Base-by-base conservation (phyloP, 2,797 vertebrate species). In the Acanthopagrus latus region DNA sequence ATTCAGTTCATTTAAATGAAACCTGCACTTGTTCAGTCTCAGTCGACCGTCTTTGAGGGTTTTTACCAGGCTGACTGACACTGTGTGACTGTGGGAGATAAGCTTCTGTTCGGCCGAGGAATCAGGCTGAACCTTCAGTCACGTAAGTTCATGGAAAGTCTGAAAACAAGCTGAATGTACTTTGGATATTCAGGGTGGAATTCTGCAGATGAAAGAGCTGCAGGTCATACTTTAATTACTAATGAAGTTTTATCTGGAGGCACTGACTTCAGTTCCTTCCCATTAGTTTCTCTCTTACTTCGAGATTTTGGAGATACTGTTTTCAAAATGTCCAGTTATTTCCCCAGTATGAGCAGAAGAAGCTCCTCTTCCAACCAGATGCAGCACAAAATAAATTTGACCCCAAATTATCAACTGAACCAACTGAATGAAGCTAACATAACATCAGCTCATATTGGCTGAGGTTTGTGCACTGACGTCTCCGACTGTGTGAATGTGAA, bases 401-500 rank as follows among this genome's bases (percentile, higher is more conserved):
- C 8, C 16, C 54, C 6, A 29, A 55, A 33, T 38, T 13, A 21
- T 10, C 2, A 21, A 21, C 20, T 65, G 27, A 65, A 51, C 18
- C 33, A 33, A 33, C 33, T n/a, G 8, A 33, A 33, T 52, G 8
- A 54, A 54, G n/a, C n/a, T 51, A 13, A 25, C 17, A 20, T 27
- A 18, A n/a, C 11, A n/a, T 16, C 5, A 14, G 4, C n/a, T 54
- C 5, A 5, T 44, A 33, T 55, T 55, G 43, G 51, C 2, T 41
- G 43, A 3, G 4, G 23, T 89, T 87, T 79, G 64, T 75, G 85
- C 46, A 0, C 46, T 71, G 71, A 20, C 1, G 0, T 65, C n/a
- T 55, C 7, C 64, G 18, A 71, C 54, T 88, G 90, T 91, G 90
- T 91, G 89, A 88, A 64, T 59, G 67, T n/a, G 5, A 76, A 76